A percentile compares a stretch with the other conserved stretches of the same genome.
phyloP scores from a whole-genome alignment of 2,113 vertebrate species.

The Nerophis lumbriciformis region DNA sequence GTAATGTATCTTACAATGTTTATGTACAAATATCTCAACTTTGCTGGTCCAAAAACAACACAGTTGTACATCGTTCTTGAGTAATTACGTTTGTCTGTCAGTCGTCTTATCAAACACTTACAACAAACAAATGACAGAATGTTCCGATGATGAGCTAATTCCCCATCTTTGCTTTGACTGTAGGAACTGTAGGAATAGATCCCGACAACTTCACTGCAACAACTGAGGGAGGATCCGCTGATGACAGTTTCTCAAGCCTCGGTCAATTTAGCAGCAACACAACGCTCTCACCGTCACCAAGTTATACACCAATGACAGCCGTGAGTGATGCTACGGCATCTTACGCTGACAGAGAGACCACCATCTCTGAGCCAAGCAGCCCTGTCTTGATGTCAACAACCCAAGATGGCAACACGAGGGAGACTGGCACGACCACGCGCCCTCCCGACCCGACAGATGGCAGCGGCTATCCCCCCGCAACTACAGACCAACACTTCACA shows the following conservation, averaged over 20 bases:
- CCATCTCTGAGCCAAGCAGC: neutral
- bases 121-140: neutral
- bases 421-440: neutral
- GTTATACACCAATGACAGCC: neutral
- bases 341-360: neutral
- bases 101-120: neutral
- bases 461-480: neutral
- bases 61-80: neutral
- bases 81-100: neutral
- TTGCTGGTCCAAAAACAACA: neutral
- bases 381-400: neutral
- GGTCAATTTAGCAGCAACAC: neutral
- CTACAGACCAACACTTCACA: neutral
- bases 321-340: neutral
- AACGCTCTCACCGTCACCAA: neutral
- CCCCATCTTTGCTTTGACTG: conserved; percentile 15
- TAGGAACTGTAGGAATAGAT: conserved; percentile 9
- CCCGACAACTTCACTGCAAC: neutral
- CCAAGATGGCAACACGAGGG: neutral
- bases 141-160: neutral
- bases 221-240: neutral
- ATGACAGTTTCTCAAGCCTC: neutral
- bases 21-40: neutral
- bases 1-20: neutral
- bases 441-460: neutral